Evolutionary conservation across 2,888 invertebrate genomes (phyloP), one percentile per base, ranked within the genome.

Genomic region (Eutolmus rufibarbis): DNA sequence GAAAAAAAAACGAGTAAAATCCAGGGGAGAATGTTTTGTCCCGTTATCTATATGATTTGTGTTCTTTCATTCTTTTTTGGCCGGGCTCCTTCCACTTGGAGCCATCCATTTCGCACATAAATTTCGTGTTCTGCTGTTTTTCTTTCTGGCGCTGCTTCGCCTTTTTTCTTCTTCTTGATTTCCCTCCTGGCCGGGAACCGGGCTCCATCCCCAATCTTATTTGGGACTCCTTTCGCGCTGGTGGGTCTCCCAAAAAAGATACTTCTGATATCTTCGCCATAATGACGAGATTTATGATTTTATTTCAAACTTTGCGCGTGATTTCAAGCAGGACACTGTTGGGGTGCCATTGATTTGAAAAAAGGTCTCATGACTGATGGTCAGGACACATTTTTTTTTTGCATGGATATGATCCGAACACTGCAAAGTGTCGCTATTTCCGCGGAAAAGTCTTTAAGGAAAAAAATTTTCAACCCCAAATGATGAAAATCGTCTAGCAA

Each of bases 41-140:
- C 91, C 91, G 91, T 92, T 92, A 92, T 92, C 92, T 92, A 91
- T 91, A 92, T 92, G 92, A 92, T 92, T 92, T 92, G 92, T 92
- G 92, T 90, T 91, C 91, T 90, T 91, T 90, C 87, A 87, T 88
- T 88, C 87, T 87, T 86, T 51, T 74, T 87, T 87, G 31, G 40
- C 16, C 78, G 78, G 78, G 78, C 86, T 86, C 57, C 66, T 81
- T 66, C 40, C 40, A 57, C 79, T 66, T 79, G 46, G 37, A 87
- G 34, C 79, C 87, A 81, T 87, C 87, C 46, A 87, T 74, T 87
- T 87, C 87, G 87, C 43, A 87, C 87, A 87, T 87, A 87, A 87
- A 87, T 87, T 81, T 87, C 66, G 66, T 66, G 66, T 66, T 66
- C 28, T 66, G 66, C 66, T 66, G 23, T 66, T 66, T 66, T 66